These are phyloP conservation scores for Zonotrichia leucophrys DNA, from an alignment of 2,113 vertebrate species.

Conservation along the genomic window DNA sequence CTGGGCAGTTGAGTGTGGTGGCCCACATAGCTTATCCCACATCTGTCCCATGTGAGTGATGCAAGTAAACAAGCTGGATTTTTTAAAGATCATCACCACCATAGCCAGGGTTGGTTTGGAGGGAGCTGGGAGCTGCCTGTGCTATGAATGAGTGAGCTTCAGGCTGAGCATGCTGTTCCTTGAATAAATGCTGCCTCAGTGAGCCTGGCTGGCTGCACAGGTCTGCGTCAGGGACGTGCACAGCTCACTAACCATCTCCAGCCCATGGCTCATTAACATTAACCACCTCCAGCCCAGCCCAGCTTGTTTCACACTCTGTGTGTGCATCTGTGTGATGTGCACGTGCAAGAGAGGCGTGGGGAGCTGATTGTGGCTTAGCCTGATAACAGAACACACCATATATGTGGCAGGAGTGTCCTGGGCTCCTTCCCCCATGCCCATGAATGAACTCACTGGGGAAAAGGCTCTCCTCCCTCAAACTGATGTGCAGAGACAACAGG, in stretches of 20 bases:
- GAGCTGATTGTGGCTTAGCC: neutral
- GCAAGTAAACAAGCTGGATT: neutral
- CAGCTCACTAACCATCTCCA: neutral
- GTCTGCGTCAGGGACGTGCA: neutral
- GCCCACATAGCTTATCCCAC: neutral
- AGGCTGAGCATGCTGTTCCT: neutral
- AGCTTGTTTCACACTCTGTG: neutral
- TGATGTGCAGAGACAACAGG: neutral
- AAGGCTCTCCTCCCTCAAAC: neutral
- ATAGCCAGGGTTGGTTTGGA: neutral
- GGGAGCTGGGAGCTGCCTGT: neutral
- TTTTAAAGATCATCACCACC: neutral
- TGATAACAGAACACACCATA: fast-evolving
- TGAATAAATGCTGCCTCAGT: neutral
- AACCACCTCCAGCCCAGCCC: neutral
- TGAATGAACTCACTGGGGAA: neutral
- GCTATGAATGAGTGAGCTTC: neutral
- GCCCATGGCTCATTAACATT: neutral
- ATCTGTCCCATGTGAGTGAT: neutral
- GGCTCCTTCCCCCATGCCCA: neutral
- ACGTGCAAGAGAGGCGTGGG: neutral
- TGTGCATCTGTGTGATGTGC: neutral
- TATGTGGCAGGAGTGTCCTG: neutral
- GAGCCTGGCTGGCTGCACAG: fast-evolving
- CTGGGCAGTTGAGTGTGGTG: neutral